phyloP scores from a whole-genome alignment of 64 coral and sea anemone species.

The Trachythela sp. region DNA sequence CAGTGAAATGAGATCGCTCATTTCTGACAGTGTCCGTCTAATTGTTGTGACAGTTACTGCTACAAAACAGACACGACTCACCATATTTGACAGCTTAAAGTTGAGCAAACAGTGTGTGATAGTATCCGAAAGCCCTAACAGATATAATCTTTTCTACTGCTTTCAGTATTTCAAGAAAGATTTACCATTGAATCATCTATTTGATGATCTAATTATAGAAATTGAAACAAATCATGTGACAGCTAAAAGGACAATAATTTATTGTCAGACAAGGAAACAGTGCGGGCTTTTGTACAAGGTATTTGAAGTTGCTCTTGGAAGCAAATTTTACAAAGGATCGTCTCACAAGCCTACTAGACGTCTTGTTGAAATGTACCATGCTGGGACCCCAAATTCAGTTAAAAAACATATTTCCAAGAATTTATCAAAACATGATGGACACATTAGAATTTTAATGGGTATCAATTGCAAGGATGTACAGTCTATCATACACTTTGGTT shows the following conservation, averaged over 20 bases:
- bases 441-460: not conserved
- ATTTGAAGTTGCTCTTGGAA: not conserved
- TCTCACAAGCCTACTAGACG: not conserved
- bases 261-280: slow-evolving; percentile 9
- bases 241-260: not conserved
- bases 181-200: not conserved
- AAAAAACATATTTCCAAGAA: slow-evolving; percentile 10
- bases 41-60: not conserved
- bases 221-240: not conserved
- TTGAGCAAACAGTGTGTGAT: not conserved
- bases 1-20: not conserved
- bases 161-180: not conserved
- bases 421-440: not conserved
- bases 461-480: not conserved
- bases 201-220: not conserved
- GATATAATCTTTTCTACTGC: not conserved
- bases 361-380: not conserved
- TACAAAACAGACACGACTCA: not conserved
- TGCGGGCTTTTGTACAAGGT: not conserved
- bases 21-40: not conserved
- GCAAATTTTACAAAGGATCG: not conserved
- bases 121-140: not conserved
- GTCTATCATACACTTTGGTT: not conserved
- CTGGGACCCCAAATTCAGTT: not conserved
- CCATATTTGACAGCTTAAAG: not conserved